phyloP scores from a whole-genome alignment of 2,888 invertebrate species.

The Orchesellides sinensis region DNA sequence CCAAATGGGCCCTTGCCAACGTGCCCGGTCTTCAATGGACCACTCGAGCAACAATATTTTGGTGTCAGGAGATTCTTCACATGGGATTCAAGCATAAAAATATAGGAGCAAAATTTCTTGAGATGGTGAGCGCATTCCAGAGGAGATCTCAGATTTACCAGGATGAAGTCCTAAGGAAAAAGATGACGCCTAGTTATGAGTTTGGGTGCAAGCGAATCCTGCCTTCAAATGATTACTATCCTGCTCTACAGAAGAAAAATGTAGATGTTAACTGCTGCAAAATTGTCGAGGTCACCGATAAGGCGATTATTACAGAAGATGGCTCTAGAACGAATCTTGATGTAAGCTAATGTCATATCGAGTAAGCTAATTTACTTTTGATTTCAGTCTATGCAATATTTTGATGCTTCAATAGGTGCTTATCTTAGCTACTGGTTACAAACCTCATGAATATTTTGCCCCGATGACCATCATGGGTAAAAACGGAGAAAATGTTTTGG shows the following conservation, averaged over 20 bases:
- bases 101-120: constrained; percentile 24
- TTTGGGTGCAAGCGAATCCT: constrained; percentile 67
- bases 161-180: constrained; percentile 38
- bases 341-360: constrained; percentile 38
- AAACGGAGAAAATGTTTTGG: constrained; percentile 46
- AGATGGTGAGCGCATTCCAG: constrained; percentile 23
- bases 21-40: constrained; percentile 55
- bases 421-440: constrained; percentile 69
- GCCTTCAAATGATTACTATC: constrained; percentile 56
- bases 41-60: constrained; percentile 37
- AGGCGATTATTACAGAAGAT: constrained; percentile 58
- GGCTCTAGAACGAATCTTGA: constrained; percentile 55
- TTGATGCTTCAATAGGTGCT: constrained; percentile 64
- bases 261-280: constrained; percentile 33
- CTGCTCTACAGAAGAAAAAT: constrained; percentile 45
- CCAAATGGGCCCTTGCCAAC: constrained; percentile 37
- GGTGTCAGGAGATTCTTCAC: constrained; percentile 42
- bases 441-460: constrained; percentile 69
- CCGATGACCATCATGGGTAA: constrained; percentile 65
- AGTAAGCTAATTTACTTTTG: neutral
- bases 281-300: constrained; percentile 40
- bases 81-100: constrained; percentile 44
- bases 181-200: constrained; percentile 54
- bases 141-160: constrained; percentile 33
- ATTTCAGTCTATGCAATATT: too few species aligned